phyloP scores from a whole-genome alignment of 2,888 invertebrate genomes.

The Bursaphelenchus okinawaensis region DNA sequence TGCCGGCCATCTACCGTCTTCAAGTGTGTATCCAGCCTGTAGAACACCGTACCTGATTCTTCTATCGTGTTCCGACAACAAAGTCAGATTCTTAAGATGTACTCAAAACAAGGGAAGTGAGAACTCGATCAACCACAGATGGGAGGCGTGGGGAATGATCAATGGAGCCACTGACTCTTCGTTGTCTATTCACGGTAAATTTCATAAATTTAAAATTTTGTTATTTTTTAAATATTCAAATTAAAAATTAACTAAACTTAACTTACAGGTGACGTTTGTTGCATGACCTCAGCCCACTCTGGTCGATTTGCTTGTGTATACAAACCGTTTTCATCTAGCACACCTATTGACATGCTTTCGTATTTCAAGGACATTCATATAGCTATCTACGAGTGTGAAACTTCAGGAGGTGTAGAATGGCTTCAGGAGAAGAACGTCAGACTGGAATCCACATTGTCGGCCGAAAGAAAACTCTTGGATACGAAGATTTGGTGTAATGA shows the following conservation, averaged over 20 bases:
- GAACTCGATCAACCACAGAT: constrained; percentile 20
- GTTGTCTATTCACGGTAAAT: constrained; percentile 47
- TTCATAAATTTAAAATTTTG: background rate
- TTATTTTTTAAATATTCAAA: too few species aligned
- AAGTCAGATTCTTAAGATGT: constrained; percentile 66
- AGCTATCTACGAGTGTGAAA: constrained; percentile 97
- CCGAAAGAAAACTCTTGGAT: constrained; percentile 20
- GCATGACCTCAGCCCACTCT: constrained; percentile 87
- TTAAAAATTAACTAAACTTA: background rate
- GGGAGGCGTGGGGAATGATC: constrained; percentile 55
- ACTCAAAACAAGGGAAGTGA: constrained; percentile 23
- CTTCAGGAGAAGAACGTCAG: constrained; percentile 45
- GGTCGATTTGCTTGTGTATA: constrained; percentile 90
- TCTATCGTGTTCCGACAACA: constrained; percentile 89
- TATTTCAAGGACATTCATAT: constrained; percentile 62
- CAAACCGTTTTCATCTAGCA: constrained; percentile 72
- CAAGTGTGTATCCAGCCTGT: constrained; percentile 97
- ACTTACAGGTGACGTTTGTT: constrained; percentile 54
- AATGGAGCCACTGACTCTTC: constrained; percentile 41
- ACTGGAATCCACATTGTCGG: constrained; percentile 22
- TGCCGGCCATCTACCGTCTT: constrained; percentile 91
- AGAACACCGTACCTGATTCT: constrained; percentile 91
- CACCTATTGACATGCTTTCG: background rate
- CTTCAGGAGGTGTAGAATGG: constrained; percentile 70
- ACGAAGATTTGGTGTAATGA: background rate